Percentiles rank a stretch among this genome's conserved stretches.
Evolutionary conservation across 2,113 vertebrate genomes (phyloP).

Genomic region (Holacanthus passer): DNA sequence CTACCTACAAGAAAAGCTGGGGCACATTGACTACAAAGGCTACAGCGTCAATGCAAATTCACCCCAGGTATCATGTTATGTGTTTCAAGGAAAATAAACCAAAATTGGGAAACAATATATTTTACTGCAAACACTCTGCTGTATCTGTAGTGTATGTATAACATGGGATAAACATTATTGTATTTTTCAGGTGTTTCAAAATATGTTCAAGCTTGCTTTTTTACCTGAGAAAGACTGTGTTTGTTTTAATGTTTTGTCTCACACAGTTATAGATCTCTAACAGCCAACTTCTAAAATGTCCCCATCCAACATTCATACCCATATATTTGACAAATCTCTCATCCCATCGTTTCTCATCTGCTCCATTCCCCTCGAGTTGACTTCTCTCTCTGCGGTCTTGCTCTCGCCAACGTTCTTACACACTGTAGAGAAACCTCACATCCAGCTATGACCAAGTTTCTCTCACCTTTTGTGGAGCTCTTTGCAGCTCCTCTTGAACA

Average conservation of each 20-base stretch:
- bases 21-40: conserved; percentile 87
- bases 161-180: neutral
- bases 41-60: conserved; percentile 81
- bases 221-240: neutral
- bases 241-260: neutral
- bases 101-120: neutral
- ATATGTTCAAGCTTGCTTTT: neutral
- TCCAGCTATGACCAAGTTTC: neutral
- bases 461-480: neutral
- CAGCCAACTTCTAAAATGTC: neutral
- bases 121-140: neutral
- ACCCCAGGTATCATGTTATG: conserved; percentile 70
- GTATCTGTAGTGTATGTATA: neutral
- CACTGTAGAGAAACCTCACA: conserved; percentile 24
- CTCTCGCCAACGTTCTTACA: neutral
- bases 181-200: neutral
- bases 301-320: neutral
- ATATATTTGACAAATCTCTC: neutral
- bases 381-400: neutral
- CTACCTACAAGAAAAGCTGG: conserved; percentile 87
- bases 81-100: neutral
- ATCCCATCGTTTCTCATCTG: neutral
- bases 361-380: neutral
- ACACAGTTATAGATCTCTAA: neutral
- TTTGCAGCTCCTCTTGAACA: neutral